Conservation (phyloP, 1,140 invertebrate species). For the Micrasema longulum region DNA sequence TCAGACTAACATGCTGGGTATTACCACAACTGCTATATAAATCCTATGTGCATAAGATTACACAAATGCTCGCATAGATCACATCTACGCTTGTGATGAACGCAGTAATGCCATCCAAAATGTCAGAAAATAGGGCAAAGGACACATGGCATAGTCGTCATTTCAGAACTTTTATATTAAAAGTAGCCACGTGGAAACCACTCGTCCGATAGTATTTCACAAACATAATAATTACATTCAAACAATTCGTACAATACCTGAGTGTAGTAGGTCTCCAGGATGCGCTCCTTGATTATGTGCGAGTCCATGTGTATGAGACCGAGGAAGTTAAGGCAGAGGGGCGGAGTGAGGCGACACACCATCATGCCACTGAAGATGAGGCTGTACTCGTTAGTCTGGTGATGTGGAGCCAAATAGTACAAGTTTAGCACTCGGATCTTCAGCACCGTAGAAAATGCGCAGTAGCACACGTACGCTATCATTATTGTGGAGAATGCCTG, state of each 20-base stretch:
- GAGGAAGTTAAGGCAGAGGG: slow-evolving; percentile 98
- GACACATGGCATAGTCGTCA: neutral
- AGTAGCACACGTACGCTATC: slow-evolving; percentile 95
- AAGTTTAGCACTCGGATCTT: slow-evolving; percentile 96
- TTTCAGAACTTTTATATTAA: too few relatives aligned
- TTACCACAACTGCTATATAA: too few relatives aligned
- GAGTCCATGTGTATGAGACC: slow-evolving; percentile 98
- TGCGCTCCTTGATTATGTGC: slow-evolving; percentile 87
- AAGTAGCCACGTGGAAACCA: too few relatives aligned
- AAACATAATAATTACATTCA: neutral
- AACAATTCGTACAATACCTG: slow-evolving; percentile 70
- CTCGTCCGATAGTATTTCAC: too few relatives aligned
- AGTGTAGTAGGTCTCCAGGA: slow-evolving; percentile 90
- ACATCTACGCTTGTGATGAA: too few relatives aligned
- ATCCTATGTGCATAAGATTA: too few relatives aligned
- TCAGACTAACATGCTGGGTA: too few relatives aligned
- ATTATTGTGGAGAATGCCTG: slow-evolving; percentile 88
- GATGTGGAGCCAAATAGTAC: slow-evolving; percentile 96
- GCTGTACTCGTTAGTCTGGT: slow-evolving; percentile 98
- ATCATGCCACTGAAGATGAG: slow-evolving; percentile 98
- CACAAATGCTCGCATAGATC: too few relatives aligned
- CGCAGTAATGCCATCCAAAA: too few relatives aligned
- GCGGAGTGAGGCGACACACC: slow-evolving; percentile 95
- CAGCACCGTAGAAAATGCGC: slow-evolving; percentile 97
- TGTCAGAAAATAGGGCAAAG: neutral